Base-by-base conservation (phyloP, 2,113 vertebrate species). In the Cervus canadensis region DNA sequence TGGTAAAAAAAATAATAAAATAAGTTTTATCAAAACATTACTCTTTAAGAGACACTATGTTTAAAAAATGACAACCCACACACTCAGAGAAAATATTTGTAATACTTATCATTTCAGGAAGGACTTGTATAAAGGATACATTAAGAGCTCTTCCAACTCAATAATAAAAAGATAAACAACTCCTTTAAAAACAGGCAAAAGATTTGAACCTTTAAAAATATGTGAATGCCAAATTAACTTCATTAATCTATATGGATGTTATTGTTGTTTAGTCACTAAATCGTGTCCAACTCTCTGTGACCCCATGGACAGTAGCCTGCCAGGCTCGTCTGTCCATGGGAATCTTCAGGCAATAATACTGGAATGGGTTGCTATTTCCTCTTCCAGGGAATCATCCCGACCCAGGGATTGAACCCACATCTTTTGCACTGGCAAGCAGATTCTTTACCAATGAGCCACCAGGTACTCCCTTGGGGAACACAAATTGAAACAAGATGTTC, bases 351-450 rank as follows among this genome's bases (percentile, higher is more conserved):
- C 11, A 74, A 43, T 40, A 74, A 74, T 74, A 43, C 21, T 40
- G 71, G 21, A 74, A 36, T 40, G 36, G 36, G 21, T 74, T 40
- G 21, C 36, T 11, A 25, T 74, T 74, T 74, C 23, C 71, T 74
- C 28, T 40, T 40, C 36, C 71, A 74, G 21, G 36, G 71, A 36
- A 43, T 43, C 1, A 0, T 74, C 21, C 11, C 0, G 0, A 74
- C 11, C 36, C 21, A 74, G 10, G 5, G 21, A 74, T 13, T 40
- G n/a, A 74, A 43, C 21, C 3, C 0, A 0, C 71, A 74, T 74
- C 71, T 43, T 23, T 43, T 40, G 36, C 71, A 40, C 3, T 74
- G 21, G 71, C 19, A 74, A 11, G 36, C 36, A 74, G 36, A 40
- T 13, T 40, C 21, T 13, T 40, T 25, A 40, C 36, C 21, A 74